Conservation (phyloP, 2,797 vertebrate species). For the Acropternis orthonyx region DNA sequence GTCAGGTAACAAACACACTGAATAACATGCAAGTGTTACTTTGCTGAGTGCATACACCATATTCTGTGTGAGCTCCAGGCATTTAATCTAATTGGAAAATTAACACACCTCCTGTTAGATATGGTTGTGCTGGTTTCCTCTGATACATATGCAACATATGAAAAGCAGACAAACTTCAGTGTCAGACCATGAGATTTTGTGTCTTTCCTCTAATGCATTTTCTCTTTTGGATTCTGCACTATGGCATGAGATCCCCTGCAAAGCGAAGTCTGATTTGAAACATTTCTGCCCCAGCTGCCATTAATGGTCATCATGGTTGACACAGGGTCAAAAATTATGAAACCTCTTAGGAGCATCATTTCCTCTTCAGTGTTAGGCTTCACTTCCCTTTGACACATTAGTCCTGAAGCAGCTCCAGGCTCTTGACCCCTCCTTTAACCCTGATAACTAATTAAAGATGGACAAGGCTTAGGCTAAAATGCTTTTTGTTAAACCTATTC, state of each 20-base stretch:
- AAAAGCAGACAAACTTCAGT: background rate
- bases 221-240: background rate
- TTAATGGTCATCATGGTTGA: slow-evolving; percentile 67
- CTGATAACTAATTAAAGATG: slow-evolving; percentile 81
- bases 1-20: background rate
- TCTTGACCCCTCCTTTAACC: slow-evolving; percentile 76
- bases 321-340: slow-evolving; percentile 76
- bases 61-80: background rate
- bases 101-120: background rate
- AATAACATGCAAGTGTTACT: background rate
- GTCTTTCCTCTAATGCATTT: background rate
- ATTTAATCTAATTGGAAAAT: background rate
- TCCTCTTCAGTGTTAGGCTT: slow-evolving; percentile 69
- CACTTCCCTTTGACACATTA: slow-evolving; percentile 74
- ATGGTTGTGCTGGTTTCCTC: background rate
- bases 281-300: slow-evolving; percentile 51
- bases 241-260: background rate
- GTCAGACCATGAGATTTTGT: background rate
- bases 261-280: slow-evolving; percentile 48
- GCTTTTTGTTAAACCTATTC: slow-evolving; percentile 76
- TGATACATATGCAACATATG: rapidly evolving
- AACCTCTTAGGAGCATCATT: slow-evolving; percentile 71
- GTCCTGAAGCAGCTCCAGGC: slow-evolving; percentile 70
- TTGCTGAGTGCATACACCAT: rapidly evolving
- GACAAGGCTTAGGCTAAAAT: slow-evolving; percentile 75